phyloP scores from a whole-genome alignment of 2,797 vertebrate genomes.

The Bradypodion pumilum region DNA sequence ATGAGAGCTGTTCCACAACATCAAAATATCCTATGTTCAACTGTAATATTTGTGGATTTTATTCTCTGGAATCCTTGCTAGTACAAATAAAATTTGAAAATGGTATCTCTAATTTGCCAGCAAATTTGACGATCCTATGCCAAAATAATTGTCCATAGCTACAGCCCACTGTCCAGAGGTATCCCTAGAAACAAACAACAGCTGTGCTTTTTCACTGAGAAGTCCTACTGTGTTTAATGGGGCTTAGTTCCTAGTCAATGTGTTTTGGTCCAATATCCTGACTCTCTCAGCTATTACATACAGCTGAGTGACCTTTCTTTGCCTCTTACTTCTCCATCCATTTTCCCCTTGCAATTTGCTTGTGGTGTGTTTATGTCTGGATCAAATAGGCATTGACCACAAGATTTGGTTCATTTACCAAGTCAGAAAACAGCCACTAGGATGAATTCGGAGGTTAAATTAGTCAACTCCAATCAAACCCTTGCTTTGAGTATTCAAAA shows the following conservation, averaged over 20 bases:
- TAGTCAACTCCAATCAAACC: not conserved
- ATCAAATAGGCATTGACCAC: not conserved
- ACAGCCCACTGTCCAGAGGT: not conserved
- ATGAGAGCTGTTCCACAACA: not conserved
- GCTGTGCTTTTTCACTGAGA: not conserved
- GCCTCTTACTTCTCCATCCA: not conserved
- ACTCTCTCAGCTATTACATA: not conserved
- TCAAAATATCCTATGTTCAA: not conserved
- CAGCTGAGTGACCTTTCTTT: not conserved
- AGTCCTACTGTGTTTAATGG: not conserved
- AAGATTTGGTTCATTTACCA: not conserved
- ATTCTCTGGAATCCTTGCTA: not conserved
- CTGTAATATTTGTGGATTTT: not conserved
- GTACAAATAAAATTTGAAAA: not conserved
- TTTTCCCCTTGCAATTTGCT: not conserved
- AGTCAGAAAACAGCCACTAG: not conserved
- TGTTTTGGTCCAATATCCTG: not conserved
- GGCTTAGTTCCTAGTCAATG: constrained; percentile 1
- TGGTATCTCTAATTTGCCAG: not conserved
- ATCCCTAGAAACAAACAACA: not conserved
- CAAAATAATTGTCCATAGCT: not conserved
- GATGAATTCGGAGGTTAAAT: not conserved
- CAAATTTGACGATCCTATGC: not conserved
- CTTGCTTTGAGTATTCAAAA: not conserved
- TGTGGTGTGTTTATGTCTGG: not conserved